phyloP scores from a whole-genome alignment of 2,113 vertebrate genomes.

The Diglossa brunneiventris region DNA sequence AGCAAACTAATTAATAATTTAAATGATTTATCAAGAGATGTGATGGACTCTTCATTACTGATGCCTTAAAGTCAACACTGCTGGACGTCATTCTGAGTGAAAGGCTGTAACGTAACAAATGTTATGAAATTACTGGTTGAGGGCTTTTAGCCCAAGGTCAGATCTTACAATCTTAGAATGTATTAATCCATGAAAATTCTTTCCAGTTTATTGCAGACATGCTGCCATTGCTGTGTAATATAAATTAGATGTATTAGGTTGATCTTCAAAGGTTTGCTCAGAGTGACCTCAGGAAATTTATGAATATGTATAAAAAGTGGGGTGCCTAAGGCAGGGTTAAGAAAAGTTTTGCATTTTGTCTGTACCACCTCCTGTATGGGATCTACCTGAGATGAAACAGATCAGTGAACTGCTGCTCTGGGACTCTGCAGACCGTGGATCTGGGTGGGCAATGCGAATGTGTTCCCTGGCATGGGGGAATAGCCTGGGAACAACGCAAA shows the following conservation, averaged over 20 bases:
- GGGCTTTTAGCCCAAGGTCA: not conserved
- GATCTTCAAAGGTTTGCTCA: not conserved
- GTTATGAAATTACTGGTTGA: not conserved
- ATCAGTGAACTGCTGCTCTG: not conserved
- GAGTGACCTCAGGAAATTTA: not conserved
- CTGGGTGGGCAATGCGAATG: not conserved
- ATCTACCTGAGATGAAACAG: not conserved
- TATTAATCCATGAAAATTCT: not conserved
- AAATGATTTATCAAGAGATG: not conserved
- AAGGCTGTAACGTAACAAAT: not conserved
- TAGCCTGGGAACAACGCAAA: not conserved
- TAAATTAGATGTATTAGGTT: not conserved
- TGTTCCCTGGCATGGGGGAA: fast-evolving
- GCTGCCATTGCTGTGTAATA: not conserved
- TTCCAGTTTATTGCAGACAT: not conserved
- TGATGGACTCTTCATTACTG: not conserved
- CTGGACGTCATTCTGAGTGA: not conserved
- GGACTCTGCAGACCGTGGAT: fast-evolving
- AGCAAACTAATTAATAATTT: not conserved
- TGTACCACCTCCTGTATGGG: not conserved
- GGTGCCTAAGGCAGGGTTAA: not conserved
- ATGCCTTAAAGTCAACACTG: not conserved
- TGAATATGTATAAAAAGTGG: not conserved
- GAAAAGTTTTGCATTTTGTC: not conserved
- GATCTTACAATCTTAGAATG: not conserved